These are phyloP conservation scores for Acanthopagrus latus DNA, from an alignment of 2,797 vertebrate genomes.

Conservation along the genomic window DNA sequence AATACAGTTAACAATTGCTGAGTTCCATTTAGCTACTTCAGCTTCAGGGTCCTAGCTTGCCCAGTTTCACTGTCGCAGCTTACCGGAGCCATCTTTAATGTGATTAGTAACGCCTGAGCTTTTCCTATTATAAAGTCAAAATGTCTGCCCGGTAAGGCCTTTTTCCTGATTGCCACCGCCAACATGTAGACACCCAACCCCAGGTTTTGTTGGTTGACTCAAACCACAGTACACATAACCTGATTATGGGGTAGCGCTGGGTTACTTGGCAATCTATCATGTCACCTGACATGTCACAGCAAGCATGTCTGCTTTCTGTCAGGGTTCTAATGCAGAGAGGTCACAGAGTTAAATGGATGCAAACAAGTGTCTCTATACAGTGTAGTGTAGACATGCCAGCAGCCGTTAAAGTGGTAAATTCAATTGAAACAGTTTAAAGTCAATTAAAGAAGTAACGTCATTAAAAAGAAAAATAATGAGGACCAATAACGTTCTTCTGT, in stretches of 20 bases:
- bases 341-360: constrained; percentile 4
- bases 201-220: constrained; percentile 31
- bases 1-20: neutral
- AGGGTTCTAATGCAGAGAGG: constrained; percentile 13
- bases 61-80: neutral
- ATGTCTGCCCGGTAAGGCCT: constrained; percentile 2
- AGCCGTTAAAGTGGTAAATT: neutral
- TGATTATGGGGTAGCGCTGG: constrained; percentile 45
- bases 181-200: neutral
- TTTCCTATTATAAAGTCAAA: constrained; percentile 1
- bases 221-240: constrained; percentile 53
- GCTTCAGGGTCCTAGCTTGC: neutral
- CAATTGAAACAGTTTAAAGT: neutral
- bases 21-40: constrained; percentile 9
- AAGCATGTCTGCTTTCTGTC: constrained; percentile 28
- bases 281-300: constrained; percentile 6
- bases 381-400: neutral
- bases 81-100: neutral
- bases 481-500: neutral
- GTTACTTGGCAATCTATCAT: constrained; percentile 38
- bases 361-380: neutral
- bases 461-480: neutral
- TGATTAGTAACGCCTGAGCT: neutral
- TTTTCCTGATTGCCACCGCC: neutral
- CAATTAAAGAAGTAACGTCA: neutral